phyloP scores from a whole-genome alignment of 1,140 invertebrate genomes.

The Drosophila virilis region DNA sequence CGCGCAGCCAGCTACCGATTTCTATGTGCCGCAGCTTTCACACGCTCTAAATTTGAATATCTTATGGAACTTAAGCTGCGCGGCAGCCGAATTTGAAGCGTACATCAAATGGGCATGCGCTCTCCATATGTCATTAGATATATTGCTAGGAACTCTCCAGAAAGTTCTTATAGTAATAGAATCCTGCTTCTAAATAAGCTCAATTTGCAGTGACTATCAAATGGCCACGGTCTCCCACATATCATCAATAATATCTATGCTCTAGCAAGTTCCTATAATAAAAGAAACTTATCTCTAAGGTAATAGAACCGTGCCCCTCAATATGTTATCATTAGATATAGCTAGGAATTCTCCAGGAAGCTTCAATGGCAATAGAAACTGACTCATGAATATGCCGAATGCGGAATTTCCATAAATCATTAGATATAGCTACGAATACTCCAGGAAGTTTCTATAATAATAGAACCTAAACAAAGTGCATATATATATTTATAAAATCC shows the following conservation, averaged over 20 bases:
- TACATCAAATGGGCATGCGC: slow-evolving; percentile 30
- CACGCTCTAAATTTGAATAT: slow-evolving; percentile 72
- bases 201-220: slow-evolving; percentile 29
- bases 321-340: no score
- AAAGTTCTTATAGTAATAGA: no score
- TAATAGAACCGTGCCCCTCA: no score
- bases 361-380: no score
- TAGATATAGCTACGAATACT: no score
- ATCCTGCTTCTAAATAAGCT: background rate
- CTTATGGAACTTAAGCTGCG: slow-evolving; percentile 49
- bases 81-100: slow-evolving; percentile 7
- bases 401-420: no score
- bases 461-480: background rate
- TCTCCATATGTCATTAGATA: background rate
- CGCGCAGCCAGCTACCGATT: slow-evolving; percentile 41
- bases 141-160: no score
- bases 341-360: no score
- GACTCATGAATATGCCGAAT: no score
- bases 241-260: background rate
- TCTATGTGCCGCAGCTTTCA: slow-evolving; percentile 67
- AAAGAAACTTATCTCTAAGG: no score
- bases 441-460: no score
- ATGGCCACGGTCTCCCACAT: slow-evolving; percentile 10
- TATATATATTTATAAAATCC: background rate
- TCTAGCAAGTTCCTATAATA: no score